Percentiles rank a stretch among this genome's conserved stretches.
Conservation (phyloP, 2,888 invertebrate species). For the Aporophyla lueneburgensis region DNA sequence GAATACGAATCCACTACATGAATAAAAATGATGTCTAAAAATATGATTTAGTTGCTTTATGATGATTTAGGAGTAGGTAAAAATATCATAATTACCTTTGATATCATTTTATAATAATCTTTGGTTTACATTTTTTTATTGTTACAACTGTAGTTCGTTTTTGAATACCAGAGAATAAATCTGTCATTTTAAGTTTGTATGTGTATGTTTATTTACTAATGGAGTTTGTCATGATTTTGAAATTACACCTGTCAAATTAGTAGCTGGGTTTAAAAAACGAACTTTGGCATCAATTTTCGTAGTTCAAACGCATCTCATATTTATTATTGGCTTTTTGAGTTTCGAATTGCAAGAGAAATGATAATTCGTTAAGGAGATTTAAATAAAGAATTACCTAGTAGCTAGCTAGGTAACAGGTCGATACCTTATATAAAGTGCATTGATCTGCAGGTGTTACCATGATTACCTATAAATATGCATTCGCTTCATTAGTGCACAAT, state of each 20-base stretch:
- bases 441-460: conserved; percentile 19
- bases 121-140: neutral
- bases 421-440: conserved; percentile 5
- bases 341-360: neutral
- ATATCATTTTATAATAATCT: too few relatives aligned
- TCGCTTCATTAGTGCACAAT: conserved; percentile 32
- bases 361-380: neutral
- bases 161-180: too few relatives aligned
- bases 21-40: neutral
- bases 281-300: neutral
- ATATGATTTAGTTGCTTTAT: neutral
- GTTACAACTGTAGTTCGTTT: neutral
- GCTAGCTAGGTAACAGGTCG: neutral
- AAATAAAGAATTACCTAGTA: neutral
- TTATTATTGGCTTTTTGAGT: too few relatives aligned
- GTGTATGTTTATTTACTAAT: too few relatives aligned
- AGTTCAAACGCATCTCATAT: neutral
- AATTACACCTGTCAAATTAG: too few relatives aligned
- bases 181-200: too few relatives aligned
- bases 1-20: neutral
- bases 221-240: too few relatives aligned
- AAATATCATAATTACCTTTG: too few relatives aligned
- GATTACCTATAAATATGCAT: conserved; percentile 19
- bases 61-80: neutral
- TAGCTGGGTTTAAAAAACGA: too few relatives aligned